These are phyloP conservation scores for Thamnophis sirtalis DNA, from an alignment of 2,113 vertebrate genomes.

Conservation along the genomic window DNA sequence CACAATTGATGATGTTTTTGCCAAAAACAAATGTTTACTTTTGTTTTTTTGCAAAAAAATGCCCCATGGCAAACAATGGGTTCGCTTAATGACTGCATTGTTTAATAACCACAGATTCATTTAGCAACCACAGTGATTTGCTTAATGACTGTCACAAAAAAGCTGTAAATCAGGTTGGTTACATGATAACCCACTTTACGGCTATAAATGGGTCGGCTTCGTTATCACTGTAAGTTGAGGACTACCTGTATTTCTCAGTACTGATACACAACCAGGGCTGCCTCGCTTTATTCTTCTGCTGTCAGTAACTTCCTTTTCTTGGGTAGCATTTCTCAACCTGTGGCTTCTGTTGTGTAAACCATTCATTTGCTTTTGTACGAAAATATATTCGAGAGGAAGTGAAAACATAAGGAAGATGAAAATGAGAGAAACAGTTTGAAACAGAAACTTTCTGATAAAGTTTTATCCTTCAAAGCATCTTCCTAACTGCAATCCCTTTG, in stretches of 20 bases:
- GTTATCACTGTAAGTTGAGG: not conserved
- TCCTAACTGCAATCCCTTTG: not conserved
- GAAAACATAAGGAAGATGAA: not conserved
- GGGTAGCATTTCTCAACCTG: accelerated
- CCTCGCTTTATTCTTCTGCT: slow-evolving; percentile 23
- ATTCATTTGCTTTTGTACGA: not conserved
- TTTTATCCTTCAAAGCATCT: not conserved
- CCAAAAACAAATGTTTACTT: not conserved
- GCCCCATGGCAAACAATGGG: not conserved
- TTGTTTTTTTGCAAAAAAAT: not conserved
- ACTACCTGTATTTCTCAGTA: not conserved
- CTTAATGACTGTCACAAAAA: not conserved
- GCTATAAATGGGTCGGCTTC: not conserved
- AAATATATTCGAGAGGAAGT: not conserved
- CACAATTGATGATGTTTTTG: not conserved
- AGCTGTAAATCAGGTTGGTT: not conserved
- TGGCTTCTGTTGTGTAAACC: not conserved
- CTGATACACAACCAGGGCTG: not conserved
- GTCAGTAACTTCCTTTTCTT: slow-evolving; percentile 52
- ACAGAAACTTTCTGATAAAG: not conserved
- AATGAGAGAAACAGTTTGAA: not conserved
- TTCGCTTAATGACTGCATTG: not conserved
- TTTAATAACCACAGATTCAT: not conserved
- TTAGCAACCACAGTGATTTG: not conserved
- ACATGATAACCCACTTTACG: not conserved